Evolutionary conservation across 2,888 invertebrate genomes (phyloP), one percentile per base, ranked within the genome.

Genomic region (Psylliodes chrysocephalus): DNA sequence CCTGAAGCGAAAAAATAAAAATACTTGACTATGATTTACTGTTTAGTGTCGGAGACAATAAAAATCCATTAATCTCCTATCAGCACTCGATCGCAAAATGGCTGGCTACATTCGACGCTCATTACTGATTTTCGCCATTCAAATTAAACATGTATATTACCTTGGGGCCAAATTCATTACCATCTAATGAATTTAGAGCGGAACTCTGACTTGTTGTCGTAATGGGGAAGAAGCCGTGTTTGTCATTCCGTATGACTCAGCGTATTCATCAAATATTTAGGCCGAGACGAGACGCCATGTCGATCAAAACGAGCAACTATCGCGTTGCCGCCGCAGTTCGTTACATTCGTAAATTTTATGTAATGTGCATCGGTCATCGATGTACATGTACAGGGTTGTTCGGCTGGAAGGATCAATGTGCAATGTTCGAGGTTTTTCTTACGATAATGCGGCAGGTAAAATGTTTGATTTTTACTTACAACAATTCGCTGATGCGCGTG

Each of bases 131-230:
- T 44, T 30, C 30, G 10, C 46, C 14, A 28, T 15, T 28, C 33
- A 51, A 63, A 63, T 52, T 52, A 52, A 35, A 63, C 51, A 55
- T 56, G 60, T 15, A 44, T 53, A 53, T 33, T 22, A 51, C 44
- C 52, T 62, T 18, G 44, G 44, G 44, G 56, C 14, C 8, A 22
- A 56, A 63, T 63, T 63, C 55, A 63, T 63, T 63, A 57, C 35
- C 49, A 14, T 42, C 30, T 38, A 42, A 55, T 56, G 47, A 61
- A 55, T 61, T 28, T 42, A 42, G 33, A 33, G 14, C 55, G 54
- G 60, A 53, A 47, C 25, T 44, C n/a, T 3, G 22, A 42, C 42
- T 44, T 63, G 19, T 18, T 17, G 35, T 30, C 55, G 33, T n/a
- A 8, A 19, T 28, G 35, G 33, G 25, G 15, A 54, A 35, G 30